Base-by-base conservation (phyloP, 2,113 vertebrate species). In the Nymphicus hollandicus region DNA sequence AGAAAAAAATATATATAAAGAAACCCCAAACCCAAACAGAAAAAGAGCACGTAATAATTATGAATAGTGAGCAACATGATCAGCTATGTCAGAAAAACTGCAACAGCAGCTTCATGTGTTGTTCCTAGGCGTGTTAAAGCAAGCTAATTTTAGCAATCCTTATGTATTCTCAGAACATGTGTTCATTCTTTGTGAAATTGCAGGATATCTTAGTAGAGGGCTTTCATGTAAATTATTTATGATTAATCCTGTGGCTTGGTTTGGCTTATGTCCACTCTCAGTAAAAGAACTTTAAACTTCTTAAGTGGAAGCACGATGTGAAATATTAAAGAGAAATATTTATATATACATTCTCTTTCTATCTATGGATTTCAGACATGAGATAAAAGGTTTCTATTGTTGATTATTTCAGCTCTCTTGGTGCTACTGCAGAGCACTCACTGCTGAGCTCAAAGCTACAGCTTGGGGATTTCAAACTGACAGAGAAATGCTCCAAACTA, bases 281-380 rank as follows among this genome's bases (percentile, higher is more conserved):
- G 88, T 71, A 72, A 93, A 91, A 96, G 78, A 93, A 93, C 83
- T 81, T 95, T 43, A 78, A 93, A 94, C 70, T 91, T 93, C 89
- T 88, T 89, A 89, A 95, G 58, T 92, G 56, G 76, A 89, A 82
- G 77, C 74, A 91, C 22, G 7, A 79, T 68, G 81, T 95, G 80
- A 95, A 95, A 97, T 94, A 96, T 96, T 96, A 64, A 97, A 97
- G 91, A 92, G 86, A 95, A 96, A 91, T 92, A 89, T 95, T 92
- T 96, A 91, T 82, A 77, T 70, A 92, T 77, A 83, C 43, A 53
- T 89, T 72, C 92, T 72, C 55, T 86, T 90, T 88, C 91, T 94
- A 87, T 81, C 74, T 89, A 91, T 60, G 95, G 90, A 92, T 94
- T 93, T 96, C 87, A 78, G 77, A 91, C 65, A 94, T 10, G 41